phyloP scores from a whole-genome alignment of 1,140 invertebrate genomes.

The Tachypleus tridentatus region DNA sequence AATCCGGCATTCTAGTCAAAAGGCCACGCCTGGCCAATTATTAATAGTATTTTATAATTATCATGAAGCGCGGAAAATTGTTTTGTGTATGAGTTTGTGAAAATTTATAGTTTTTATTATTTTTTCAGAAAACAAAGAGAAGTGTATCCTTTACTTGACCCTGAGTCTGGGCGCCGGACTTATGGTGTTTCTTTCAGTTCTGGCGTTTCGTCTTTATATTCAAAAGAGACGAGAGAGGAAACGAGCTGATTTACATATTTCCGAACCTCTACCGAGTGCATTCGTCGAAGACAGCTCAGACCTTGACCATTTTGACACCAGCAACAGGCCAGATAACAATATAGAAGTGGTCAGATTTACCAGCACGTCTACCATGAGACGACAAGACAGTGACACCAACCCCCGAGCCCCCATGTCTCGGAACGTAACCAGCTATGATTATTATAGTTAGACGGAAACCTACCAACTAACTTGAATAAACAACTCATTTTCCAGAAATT shows the following conservation, averaged over 20 bases:
- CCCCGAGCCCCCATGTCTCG: slow-evolving; percentile 37
- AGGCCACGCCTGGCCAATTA: too few relatives aligned
- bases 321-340: slow-evolving; percentile 18
- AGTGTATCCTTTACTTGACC: slow-evolving; percentile 60
- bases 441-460: slow-evolving; percentile 32
- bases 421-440: slow-evolving; percentile 38
- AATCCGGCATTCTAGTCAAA: too few relatives aligned
- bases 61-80: too few relatives aligned
- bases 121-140: slow-evolving; percentile 58
- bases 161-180: slow-evolving; percentile 53
- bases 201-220: slow-evolving; percentile 51
- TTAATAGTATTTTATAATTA: too few relatives aligned
- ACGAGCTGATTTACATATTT: slow-evolving; percentile 46
- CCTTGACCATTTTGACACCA: slow-evolving; percentile 33
- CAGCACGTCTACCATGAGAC: slow-evolving; percentile 21
- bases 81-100: not conserved
- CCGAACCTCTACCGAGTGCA: slow-evolving; percentile 42
- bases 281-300: slow-evolving; percentile 46
- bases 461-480: too few relatives aligned
- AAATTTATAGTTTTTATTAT: slow-evolving; percentile 24
- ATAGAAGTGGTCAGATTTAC: slow-evolving; percentile 27
- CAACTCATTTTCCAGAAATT: too few relatives aligned
- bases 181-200: slow-evolving; percentile 49
- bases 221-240: slow-evolving; percentile 43
- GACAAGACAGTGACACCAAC: slow-evolving; percentile 32